Evolutionary conservation across 2,888 invertebrate species (phyloP), one percentile per base, ranked within the genome.

Genomic region (Hofmannophila pseudospretella): DNA sequence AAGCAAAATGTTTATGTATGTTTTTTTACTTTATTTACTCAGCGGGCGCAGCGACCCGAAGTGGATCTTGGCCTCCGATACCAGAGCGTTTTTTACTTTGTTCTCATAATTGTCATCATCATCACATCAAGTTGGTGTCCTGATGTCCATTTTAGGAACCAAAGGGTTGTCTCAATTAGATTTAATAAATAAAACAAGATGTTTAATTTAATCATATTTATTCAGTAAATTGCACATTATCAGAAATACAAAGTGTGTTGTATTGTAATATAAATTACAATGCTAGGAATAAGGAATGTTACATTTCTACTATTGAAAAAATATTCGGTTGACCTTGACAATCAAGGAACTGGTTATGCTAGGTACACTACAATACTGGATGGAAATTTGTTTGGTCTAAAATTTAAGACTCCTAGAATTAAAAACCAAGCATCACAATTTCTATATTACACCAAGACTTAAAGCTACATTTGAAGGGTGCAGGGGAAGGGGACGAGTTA

Each of bases 171-270:
- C n/a, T n/a, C n/a, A n/a, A n/a, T n/a, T n/a, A n/a, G n/a, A n/a
- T n/a, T n/a, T n/a, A n/a, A n/a, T n/a, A n/a, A 30, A 14, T 16
- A 16, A 16, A 30, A 14, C 8, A 3, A 14, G 3, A 28, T 28
- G 26, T 7, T n/a, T n/a, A 4, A 8, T 26, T 26, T 3, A n/a
- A 26, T 9, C 8, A 26, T 31, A 42, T 58, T 58, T 61, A 60
- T 60, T 62, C 49, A 43, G 48, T 52, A 48, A 52, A 58, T 58
- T 55, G 54, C 60, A 57, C 54, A 53, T 50, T 49, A 39, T 52
- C 41, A 52, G 31, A 34, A 31, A 34, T 12, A 44, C 32, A 32
- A 7, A 29, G 34, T 16, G 3, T 16, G 5, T 16, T 16, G 16
- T 16, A 16, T 16, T 16, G 16, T 16, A 16, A 4, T 16, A 16